Evolutionary conservation across 35 echinoderm and acorn worm genomes (phyloP).

Genomic region (Eucidaris tribuloides): DNA sequence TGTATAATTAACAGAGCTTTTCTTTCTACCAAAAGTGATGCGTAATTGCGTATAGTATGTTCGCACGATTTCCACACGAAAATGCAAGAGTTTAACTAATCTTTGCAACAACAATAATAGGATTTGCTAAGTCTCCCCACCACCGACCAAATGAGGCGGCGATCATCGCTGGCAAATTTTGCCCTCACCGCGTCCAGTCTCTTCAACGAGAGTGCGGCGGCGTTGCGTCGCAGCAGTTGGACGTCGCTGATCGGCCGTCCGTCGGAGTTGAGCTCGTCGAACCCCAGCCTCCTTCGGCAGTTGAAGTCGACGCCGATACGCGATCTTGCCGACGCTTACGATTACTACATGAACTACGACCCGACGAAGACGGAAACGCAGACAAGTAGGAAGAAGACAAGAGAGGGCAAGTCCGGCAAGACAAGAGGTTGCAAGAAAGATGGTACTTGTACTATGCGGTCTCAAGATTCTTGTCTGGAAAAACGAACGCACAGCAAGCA

Average conservation of each 20-base stretch:
- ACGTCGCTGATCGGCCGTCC: neutral
- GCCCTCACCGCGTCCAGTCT: neutral
- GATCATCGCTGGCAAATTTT: constrained; percentile 1
- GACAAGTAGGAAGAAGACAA: neutral
- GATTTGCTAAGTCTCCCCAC: too few species aligned
- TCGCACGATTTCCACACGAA: too few species aligned
- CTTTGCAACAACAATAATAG: too few species aligned
- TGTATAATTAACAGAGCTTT: too few species aligned
- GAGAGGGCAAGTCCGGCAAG: neutral
- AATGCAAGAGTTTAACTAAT: too few species aligned
- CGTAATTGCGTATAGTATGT: too few species aligned
- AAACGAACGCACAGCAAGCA: too few species aligned
- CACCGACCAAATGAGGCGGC: neutral
- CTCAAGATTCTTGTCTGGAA: too few species aligned
- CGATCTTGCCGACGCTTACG: neutral
- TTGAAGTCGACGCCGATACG: neutral
- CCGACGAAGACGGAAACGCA: neutral
- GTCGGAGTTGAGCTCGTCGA: neutral
- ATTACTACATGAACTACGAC: constrained; percentile 3
- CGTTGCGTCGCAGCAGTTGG: neutral
- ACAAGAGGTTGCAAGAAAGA: too few species aligned
- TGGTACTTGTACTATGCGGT: too few species aligned
- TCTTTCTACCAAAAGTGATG: too few species aligned
- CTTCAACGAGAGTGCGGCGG: neutral
- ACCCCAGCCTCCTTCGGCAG: neutral